These are phyloP conservation scores for Phasia obesa DNA, from an alignment of 2,888 invertebrate species.

Conservation along the genomic window DNA sequence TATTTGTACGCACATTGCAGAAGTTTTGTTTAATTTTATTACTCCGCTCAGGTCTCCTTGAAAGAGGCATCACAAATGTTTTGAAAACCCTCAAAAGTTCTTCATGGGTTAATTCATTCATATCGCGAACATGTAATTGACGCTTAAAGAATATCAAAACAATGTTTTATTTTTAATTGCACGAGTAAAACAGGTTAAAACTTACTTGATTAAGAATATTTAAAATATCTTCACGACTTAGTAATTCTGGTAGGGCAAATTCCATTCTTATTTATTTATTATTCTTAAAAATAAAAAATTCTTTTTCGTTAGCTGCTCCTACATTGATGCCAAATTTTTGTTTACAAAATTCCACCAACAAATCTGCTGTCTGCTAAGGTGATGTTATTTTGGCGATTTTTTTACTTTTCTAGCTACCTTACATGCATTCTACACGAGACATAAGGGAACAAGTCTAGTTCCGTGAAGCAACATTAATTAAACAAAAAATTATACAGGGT, in stretches of 20 bases:
- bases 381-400: too few species aligned
- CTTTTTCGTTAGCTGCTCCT: background rate
- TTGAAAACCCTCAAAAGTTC: conserved; percentile 75
- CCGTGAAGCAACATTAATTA: too few species aligned
- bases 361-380: too few species aligned
- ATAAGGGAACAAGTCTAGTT: too few species aligned
- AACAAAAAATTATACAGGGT: too few species aligned
- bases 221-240: conserved; percentile 74
- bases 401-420: too few species aligned
- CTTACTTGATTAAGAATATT: conserved; percentile 75
- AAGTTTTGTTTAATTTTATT: conserved; percentile 15
- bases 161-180: background rate
- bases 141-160: conserved; percentile 70
- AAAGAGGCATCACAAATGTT: conserved; percentile 75
- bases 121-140: conserved; percentile 72
- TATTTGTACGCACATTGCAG: background rate
- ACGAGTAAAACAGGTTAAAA: background rate
- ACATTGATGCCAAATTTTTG: background rate
- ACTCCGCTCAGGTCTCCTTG: conserved; percentile 59
- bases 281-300: conserved; percentile 15
- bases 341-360: conserved; percentile 25
- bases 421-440: too few species aligned
- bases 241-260: conserved; percentile 67
- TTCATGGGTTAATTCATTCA: conserved; percentile 72
- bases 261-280: conserved; percentile 71